phyloP scores from a whole-genome alignment of 1,140 invertebrate species.

The Pinna nobilis region DNA sequence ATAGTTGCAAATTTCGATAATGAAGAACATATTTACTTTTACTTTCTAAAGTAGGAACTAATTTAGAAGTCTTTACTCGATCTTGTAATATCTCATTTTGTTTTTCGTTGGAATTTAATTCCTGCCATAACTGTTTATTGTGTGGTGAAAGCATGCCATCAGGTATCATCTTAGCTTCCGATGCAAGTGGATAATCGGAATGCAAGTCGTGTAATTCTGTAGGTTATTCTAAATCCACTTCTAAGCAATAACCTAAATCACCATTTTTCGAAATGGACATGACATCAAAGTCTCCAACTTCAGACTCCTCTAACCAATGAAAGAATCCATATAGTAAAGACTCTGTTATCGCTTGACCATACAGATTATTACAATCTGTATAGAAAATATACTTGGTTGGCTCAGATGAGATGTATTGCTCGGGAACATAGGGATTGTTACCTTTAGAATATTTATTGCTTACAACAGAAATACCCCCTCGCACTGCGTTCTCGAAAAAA shows the following conservation, averaged over 20 bases:
- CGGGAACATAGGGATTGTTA: slow-evolving; percentile 57
- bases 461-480: slow-evolving; percentile 53
- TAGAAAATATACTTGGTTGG: slow-evolving; percentile 43
- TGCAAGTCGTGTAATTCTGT: slow-evolving; percentile 75
- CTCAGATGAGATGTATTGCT: slow-evolving; percentile 35
- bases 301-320: slow-evolving; percentile 1
- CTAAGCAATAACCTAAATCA: slow-evolving; percentile 75
- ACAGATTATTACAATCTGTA: slow-evolving; percentile 60
- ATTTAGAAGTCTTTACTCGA: slow-evolving; percentile 11
- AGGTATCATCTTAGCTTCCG: slow-evolving; percentile 54
- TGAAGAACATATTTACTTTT: slow-evolving; percentile 42
- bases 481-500: slow-evolving; percentile 58
- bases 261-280: not conserved
- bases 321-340: slow-evolving; percentile 35
- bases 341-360: slow-evolving; percentile 52
- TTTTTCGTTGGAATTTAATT: slow-evolving; percentile 20
- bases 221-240: slow-evolving; percentile 70
- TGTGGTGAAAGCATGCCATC: slow-evolving; percentile 21
- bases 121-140: not conserved
- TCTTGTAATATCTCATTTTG: not conserved
- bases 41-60: slow-evolving; percentile 24
- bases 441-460: slow-evolving; percentile 45
- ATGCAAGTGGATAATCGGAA: slow-evolving; percentile 76
- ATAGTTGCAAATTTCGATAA: slow-evolving; percentile 44
- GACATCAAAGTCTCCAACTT: slow-evolving; percentile 9